phyloP scores from a whole-genome alignment of 2,797 vertebrate species.

The Furcifer pardalis region DNA sequence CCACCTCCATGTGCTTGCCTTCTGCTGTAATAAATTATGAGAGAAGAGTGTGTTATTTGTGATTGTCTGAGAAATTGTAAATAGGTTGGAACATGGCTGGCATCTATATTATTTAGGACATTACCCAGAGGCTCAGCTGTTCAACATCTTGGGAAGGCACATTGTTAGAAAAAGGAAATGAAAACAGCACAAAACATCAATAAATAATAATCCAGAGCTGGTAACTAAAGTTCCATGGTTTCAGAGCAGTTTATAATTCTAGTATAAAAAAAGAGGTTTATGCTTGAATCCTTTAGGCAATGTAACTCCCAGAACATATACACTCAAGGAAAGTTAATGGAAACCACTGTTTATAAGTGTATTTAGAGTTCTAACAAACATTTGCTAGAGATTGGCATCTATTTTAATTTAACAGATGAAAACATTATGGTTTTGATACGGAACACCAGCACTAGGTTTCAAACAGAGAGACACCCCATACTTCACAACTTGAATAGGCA shows the following conservation, averaged over 20 bases:
- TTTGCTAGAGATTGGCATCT: not conserved
- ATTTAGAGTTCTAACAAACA: not conserved
- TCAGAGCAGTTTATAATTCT: slow-evolving; percentile 25
- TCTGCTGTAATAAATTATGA: not conserved
- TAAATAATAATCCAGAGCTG: slow-evolving; percentile 44
- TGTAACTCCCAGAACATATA: not conserved
- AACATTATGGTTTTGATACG: slow-evolving; percentile 23
- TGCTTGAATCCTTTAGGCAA: not conserved
- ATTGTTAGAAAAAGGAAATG: slow-evolving; percentile 35
- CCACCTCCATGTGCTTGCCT: accelerated
- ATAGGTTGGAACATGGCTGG: not conserved
- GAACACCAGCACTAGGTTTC: not conserved
- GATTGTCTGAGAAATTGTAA: not conserved
- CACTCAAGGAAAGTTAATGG: slow-evolving; percentile 24
- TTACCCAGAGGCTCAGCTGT: not conserved
- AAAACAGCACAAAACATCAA: slow-evolving; percentile 18
- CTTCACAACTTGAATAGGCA: slow-evolving; percentile 8
- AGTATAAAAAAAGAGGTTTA: not conserved
- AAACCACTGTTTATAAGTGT: not conserved
- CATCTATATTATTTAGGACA: not conserved
- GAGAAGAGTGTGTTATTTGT: slow-evolving; percentile 7
- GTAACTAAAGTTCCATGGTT: slow-evolving; percentile 22
- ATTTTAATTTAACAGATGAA: slow-evolving; percentile 26
- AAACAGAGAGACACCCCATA: accelerated
- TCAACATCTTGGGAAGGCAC: slow-evolving; percentile 16